Percentiles rank a stretch among this genome's conserved stretches.
These are phyloP conservation scores for Ciona savignyi DNA, from an alignment of 23 tunicate genomes.

Conservation along the genomic window DNA sequence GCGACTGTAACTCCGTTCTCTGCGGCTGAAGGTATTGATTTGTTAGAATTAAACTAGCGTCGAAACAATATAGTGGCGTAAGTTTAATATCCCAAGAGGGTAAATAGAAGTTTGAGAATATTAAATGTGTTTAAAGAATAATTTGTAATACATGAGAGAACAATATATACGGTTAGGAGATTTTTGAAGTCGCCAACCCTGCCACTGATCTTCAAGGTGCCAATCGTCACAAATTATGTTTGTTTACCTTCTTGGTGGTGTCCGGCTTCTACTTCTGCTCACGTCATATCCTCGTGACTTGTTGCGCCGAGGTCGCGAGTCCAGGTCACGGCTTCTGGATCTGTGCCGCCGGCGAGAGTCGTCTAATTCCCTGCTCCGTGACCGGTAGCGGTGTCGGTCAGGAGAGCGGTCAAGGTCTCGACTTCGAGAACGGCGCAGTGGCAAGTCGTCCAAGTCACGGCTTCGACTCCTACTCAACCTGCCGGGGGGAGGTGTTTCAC, in stretches of 20 bases:
- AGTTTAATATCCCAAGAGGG: too few species aligned
- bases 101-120: too few species aligned
- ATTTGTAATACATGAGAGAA: too few species aligned
- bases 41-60: too few species aligned
- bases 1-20: constrained; percentile 70
- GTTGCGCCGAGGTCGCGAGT: constrained; percentile 7
- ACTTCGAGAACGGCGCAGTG: constrained; percentile 44
- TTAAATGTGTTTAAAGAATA: too few species aligned
- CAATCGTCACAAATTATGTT: too few species aligned
- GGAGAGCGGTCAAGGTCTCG: constrained; percentile 60
- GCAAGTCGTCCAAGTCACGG: constrained; percentile 57
- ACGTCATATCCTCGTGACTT: constrained; percentile 20
- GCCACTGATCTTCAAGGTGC: too few species aligned
- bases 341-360: constrained; percentile 34
- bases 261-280: constrained; percentile 63
- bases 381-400: constrained; percentile 27
- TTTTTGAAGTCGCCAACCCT: too few species aligned
- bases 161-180: too few species aligned
- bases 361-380: constrained; percentile 37
- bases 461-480: constrained; percentile 50
- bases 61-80: too few species aligned
- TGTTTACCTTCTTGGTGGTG: constrained; percentile 70
- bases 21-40: constrained; percentile 5
- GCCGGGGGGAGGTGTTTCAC: constrained; percentile 72
- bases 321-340: constrained; percentile 39